Conservation (phyloP, 2,113 vertebrate genomes). For the Climacteris rufus region DNA sequence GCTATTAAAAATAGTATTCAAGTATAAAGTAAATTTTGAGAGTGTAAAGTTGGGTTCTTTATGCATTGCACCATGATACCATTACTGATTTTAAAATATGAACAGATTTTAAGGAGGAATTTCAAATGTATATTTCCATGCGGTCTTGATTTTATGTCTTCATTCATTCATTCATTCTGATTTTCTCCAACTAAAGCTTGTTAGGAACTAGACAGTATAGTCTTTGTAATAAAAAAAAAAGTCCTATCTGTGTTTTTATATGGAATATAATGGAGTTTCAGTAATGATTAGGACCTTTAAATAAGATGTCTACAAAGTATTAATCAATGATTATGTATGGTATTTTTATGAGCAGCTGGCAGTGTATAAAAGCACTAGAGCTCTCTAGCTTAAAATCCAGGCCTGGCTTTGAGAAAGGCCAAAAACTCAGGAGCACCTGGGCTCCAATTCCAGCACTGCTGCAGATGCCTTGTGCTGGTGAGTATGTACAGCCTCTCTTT, state of each 20-base stretch:
- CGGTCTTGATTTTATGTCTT: neutral
- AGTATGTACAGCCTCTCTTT: neutral
- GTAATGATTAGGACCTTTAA: neutral
- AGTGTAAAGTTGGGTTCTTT: neutral
- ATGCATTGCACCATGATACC: neutral
- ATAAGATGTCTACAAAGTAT: neutral
- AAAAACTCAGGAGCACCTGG: neutral
- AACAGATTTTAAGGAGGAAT: neutral
- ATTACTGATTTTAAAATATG: neutral
- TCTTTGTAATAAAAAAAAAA: neutral
- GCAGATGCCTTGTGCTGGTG: neutral
- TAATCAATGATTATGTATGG: rapidly evolving
- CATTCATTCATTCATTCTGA: neutral
- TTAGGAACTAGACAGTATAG: neutral
- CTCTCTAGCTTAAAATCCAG: neutral
- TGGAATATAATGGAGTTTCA: neutral
- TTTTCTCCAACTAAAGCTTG: neutral
- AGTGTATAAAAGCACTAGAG: neutral
- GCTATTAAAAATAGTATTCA: neutral
- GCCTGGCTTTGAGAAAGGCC: neutral
- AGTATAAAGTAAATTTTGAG: neutral
- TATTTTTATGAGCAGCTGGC: neutral
- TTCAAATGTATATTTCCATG: neutral
- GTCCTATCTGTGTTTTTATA: neutral
- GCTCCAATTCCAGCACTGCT: neutral